Base-by-base conservation (phyloP, 2,113 vertebrate genomes). In the Eleginops maclovinus region DNA sequence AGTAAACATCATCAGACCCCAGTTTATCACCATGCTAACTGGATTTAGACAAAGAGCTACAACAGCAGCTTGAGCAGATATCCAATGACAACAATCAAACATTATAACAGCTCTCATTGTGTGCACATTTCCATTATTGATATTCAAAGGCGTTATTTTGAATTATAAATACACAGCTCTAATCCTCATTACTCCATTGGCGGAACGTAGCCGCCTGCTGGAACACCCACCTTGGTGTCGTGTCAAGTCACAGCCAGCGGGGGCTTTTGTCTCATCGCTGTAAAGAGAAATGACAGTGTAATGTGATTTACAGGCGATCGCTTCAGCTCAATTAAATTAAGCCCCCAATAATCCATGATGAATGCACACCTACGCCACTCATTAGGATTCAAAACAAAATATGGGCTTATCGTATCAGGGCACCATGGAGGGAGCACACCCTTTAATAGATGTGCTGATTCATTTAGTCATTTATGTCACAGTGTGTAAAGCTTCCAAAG, bases 321-420 rank as follows among this genome's bases (percentile, higher is more conserved):
- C 92, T 91, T 90, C 85, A 60, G 88, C 93, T 92, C 94, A 93
- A 93, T 95, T 95, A 93, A 93, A 95, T 95, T 92, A 95, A 91
- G 87, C 77, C 79, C 87, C 91, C 94, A 93, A 90, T 94, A 93
- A 91, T 86, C 85, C 88, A 86, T 93, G 93, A 94, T 95, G 90
- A 95, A 94, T 94, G 93, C 88, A 92, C 91, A 94, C 93, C 93
- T 93, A 94, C 84, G 84, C 91, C 90, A 92, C 88, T 95, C 93
- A 93, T 95, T 94, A 93, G 90, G 88, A 94, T 93, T 87, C 91
- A 92, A 91, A 92, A 92, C 92, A 93, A 94, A 94, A 95, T 94
- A 86, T 84, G 87, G 87, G 92, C 88, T 94, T 91, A 94, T 93
- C 91, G 78, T 88, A 90, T 93, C 90, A 88, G 41, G 77, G 90